These are phyloP conservation scores for Todiramphus chloris DNA, from an alignment of 2,113 vertebrate species.

Conservation along the genomic window DNA sequence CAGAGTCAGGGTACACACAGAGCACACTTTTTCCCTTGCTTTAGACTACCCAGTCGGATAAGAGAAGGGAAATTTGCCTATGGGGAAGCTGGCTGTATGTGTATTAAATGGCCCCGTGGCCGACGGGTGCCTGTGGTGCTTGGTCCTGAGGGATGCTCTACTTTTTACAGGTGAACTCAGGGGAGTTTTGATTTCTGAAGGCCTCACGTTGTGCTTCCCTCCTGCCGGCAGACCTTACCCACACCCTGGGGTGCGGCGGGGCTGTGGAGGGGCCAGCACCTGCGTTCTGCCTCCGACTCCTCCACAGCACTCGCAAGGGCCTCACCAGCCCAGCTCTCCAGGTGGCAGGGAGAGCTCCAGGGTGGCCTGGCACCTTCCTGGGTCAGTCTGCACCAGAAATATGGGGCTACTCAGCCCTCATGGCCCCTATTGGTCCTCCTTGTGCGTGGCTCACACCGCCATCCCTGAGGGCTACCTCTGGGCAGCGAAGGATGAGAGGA, in stretches of 20 bases:
- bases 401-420: not conserved
- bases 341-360: not conserved
- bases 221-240: not conserved
- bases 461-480: not conserved
- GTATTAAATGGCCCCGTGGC: not conserved
- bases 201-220: not conserved
- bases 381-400: not conserved
- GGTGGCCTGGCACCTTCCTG: not conserved
- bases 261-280: accelerated
- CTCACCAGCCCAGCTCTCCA: too few relatives aligned
- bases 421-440: accelerated
- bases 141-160: not conserved
- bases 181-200: not conserved
- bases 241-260: accelerated
- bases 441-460: not conserved
- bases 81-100: not conserved
- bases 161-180: not conserved
- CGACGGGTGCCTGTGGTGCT: not conserved
- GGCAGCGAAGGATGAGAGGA: not conserved
- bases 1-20: not conserved
- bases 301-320: accelerated
- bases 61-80: not conserved
- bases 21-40: not conserved
- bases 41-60: not conserved
- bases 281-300: accelerated